A percentile compares a stretch with the other conserved stretches of the same genome.
Evolutionary conservation across 2,113 vertebrate species (phyloP).

Genomic region (pig (Sus scrofa)): DNA sequence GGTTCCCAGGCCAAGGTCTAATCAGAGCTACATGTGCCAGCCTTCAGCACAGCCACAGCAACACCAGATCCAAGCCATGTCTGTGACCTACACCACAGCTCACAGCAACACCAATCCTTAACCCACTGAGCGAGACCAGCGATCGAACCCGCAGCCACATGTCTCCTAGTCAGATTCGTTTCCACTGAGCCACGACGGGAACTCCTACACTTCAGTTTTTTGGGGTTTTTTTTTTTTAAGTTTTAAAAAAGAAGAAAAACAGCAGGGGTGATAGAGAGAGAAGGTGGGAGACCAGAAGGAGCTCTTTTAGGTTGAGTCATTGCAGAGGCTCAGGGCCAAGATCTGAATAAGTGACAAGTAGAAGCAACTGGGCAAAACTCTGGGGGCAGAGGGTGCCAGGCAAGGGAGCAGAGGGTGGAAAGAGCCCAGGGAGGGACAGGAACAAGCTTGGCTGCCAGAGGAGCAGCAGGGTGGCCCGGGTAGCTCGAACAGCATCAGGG

Average conservation of each 20-base stretch:
- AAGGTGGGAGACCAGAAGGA: background rate
- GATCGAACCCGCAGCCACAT: too few relatives aligned
- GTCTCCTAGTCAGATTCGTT: too few relatives aligned
- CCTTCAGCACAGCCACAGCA: too few relatives aligned
- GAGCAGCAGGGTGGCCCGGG: background rate
- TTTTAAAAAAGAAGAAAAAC: background rate
- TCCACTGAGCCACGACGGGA: too few relatives aligned
- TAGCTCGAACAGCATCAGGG: background rate
- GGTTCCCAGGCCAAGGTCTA: too few relatives aligned
- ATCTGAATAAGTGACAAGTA: background rate
- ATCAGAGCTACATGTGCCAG: too few relatives aligned
- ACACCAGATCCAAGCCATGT: too few relatives aligned
- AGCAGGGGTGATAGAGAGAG: background rate
- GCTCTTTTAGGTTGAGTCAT: too few relatives aligned
- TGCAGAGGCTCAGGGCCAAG: background rate
- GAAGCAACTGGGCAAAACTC: background rate
- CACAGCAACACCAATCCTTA: too few relatives aligned
- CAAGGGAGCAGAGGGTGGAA: background rate
- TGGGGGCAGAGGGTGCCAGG: background rate
- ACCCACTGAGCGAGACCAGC: too few relatives aligned
- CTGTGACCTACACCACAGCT: too few relatives aligned
- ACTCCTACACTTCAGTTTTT: background rate
- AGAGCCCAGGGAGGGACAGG: background rate
- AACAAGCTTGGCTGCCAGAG: background rate
- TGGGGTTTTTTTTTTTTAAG: too few relatives aligned